phyloP scores from a whole-genome alignment of 2,888 invertebrate species.

The Andricus quercusramuli region DNA sequence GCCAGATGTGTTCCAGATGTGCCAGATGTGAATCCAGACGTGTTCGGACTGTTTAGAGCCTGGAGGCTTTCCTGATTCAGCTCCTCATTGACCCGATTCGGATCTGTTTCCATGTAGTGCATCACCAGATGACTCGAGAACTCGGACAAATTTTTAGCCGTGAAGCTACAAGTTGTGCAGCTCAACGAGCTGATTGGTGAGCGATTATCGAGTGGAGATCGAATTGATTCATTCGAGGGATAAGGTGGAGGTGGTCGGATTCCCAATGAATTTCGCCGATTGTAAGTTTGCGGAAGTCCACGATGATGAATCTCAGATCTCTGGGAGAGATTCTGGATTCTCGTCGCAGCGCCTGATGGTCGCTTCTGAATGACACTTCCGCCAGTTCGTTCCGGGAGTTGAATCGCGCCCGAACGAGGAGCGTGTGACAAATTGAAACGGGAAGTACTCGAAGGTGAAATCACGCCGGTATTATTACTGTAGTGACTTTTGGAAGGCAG shows the following conservation, averaged over 20 bases:
- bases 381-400: constrained; percentile 48
- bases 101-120: constrained; percentile 1
- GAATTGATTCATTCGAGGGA: background rate
- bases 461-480: no score
- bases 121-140: background rate
- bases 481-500: background rate
- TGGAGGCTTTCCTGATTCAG: no score
- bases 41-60: background rate
- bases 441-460: background rate
- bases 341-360: constrained; percentile 53
- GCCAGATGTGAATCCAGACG: no score
- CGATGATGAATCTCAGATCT: constrained; percentile 3
- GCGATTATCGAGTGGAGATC: background rate
- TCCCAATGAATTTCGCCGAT: background rate
- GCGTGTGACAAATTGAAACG: background rate
- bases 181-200: background rate
- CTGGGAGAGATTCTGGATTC: constrained; percentile 42
- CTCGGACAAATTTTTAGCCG: background rate
- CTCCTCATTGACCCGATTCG: background rate
- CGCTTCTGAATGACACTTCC: constrained; percentile 40
- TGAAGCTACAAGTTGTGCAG: background rate
- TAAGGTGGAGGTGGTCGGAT: background rate
- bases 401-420: constrained; percentile 46
- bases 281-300: constrained; percentile 1
- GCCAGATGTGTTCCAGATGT: no score